Base-by-base conservation (phyloP, 2,113 vertebrate genomes). In the Podarcis cretensis region DNA sequence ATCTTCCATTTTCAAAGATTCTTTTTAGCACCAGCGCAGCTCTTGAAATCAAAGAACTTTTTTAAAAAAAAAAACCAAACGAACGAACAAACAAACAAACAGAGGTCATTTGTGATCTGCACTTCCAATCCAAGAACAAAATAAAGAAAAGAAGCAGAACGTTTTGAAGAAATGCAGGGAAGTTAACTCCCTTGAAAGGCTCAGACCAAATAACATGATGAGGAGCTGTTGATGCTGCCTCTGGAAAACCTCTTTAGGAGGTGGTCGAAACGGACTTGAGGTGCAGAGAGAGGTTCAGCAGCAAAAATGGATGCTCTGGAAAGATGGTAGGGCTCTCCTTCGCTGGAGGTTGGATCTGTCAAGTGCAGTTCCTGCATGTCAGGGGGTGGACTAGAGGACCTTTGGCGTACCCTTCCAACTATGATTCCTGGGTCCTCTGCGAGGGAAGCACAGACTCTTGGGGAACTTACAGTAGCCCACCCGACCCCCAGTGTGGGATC, bases 11-110 rank as follows among this genome's bases (percentile, higher is more conserved):
- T 9, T 37, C 16, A 65, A 2, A 35, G 59, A 7, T 43, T 82
- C 27, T 75, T 82, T 40, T 83, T 79, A 78, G 75, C 81, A 84
- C 75, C 81, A 83, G 57, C 43, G 66, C 59, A 83, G 23, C n/a
- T 76, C 81, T 35, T 75, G 66, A 83, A 88, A 71, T 5, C 10
- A 83, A 75, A 7, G 69, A 71, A 35, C 66, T 87, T 73, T 48
- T 48, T 54, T 54, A 13, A 73, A 71, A n/a, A n/a, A n/a, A n/a
- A 71, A 54, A 54, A 35, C 35, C 35, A n/a, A n/a, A n/a, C n/a
- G n/a, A n/a, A n/a, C 59, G 12, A 54, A 54, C 48, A 54, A 54
- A 10, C 2, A 0, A n/a, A 54, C 48, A 8, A 63, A 63, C 63
- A 75, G 63, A 84, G 30, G 76, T 59, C 63, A 2, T 54, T 7